A percentile compares a stretch with the other conserved stretches of the same genome.
Evolutionary conservation across 2,113 vertebrate genomes (phyloP).

Genomic region (Balaeniceps rex): DNA sequence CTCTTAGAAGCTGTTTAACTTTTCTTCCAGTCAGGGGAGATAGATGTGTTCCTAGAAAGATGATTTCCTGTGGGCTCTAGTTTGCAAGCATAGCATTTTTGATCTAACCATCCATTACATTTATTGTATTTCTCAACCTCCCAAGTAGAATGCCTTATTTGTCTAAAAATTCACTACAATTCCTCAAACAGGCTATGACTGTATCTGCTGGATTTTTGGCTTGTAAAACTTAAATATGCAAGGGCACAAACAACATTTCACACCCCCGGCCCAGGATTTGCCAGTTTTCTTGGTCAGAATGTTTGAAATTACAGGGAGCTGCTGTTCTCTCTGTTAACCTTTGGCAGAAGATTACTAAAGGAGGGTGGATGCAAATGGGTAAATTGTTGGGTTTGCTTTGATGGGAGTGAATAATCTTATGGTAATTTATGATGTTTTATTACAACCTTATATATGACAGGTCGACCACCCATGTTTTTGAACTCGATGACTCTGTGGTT

Average conservation of each 20-base stretch:
- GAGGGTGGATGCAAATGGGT: background rate
- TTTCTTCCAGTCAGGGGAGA: background rate
- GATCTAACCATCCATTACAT: background rate
- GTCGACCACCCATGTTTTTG: background rate
- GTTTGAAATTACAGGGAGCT: background rate
- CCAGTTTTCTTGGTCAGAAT: background rate
- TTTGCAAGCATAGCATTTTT: constrained; percentile 7
- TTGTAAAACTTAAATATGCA: background rate
- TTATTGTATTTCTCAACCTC: background rate
- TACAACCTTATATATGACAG: background rate
- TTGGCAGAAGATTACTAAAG: background rate
- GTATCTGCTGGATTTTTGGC: background rate
- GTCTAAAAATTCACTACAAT: background rate
- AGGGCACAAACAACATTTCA: background rate
- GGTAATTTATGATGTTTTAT: background rate
- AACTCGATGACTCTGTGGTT: background rate
- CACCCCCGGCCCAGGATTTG: rapidly evolving
- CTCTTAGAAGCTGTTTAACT: background rate
- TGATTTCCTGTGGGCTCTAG: background rate
- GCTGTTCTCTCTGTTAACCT: background rate
- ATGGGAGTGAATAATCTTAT: background rate
- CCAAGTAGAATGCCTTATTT: constrained; percentile 26
- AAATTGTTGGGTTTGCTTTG: background rate
- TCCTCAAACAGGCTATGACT: background rate
- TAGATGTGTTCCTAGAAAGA: background rate